These are phyloP conservation scores for Grapholita molesta DNA, from an alignment of 1,140 invertebrate genomes.

Conservation along the genomic window DNA sequence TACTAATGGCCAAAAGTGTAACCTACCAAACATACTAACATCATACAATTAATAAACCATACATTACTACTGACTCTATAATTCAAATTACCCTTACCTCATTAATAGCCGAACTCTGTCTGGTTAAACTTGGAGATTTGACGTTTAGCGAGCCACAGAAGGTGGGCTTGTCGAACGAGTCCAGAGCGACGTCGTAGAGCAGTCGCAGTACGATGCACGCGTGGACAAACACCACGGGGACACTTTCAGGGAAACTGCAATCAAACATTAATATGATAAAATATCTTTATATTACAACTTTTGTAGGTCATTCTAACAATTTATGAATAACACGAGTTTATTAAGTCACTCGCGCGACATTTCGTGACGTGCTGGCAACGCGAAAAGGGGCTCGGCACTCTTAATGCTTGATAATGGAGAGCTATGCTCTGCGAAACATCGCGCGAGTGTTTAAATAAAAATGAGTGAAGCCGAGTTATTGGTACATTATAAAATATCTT, in stretches of 20 bases:
- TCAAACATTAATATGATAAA: constrained; percentile 34
- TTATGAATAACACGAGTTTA: too few relatives aligned
- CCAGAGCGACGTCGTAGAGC: constrained; percentile 94
- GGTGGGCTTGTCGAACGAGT: constrained; percentile 92
- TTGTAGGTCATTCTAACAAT: too few relatives aligned
- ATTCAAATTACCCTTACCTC: constrained; percentile 61
- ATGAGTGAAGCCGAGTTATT: too few relatives aligned
- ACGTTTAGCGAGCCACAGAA: constrained; percentile 82
- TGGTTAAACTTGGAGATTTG: constrained; percentile 80
- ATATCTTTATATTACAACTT: not conserved
- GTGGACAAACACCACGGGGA: constrained; percentile 85
- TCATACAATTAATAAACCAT: not conserved
- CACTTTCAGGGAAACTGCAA: constrained; percentile 79
- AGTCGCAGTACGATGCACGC: constrained; percentile 89
- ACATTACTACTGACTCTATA: not conserved
- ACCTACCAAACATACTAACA: too few relatives aligned
- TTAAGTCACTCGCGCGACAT: too few relatives aligned
- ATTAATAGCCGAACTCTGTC: constrained; percentile 76
- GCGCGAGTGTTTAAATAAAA: too few relatives aligned
- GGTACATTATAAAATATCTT: too few relatives aligned
- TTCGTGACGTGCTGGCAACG: too few relatives aligned
- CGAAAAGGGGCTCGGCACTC: too few relatives aligned
- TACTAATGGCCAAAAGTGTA: too few relatives aligned
- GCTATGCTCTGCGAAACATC: too few relatives aligned
- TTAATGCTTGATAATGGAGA: too few relatives aligned